Evolutionary conservation across 2,113 vertebrate genomes (phyloP).

Genomic region (Machaerirhynchus nigripectus): DNA sequence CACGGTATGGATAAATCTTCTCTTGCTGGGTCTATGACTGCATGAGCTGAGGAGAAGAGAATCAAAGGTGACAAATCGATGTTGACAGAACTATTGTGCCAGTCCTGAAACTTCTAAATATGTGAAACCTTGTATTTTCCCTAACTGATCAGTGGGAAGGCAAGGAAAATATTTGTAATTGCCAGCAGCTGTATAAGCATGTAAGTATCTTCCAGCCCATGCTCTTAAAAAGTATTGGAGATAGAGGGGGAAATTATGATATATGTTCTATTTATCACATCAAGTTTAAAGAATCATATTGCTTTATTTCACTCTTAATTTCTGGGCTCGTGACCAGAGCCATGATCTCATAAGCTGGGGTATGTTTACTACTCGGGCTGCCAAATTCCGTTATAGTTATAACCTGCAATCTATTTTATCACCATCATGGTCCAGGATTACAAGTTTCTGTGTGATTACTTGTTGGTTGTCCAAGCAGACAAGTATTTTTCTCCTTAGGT

Average conservation of each 20-base stretch:
- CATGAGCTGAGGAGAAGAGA: not conserved
- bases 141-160: not conserved
- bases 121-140: not conserved
- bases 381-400: not conserved
- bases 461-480: not conserved
- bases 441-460: not conserved
- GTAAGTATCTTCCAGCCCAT: not conserved
- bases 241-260: not conserved
- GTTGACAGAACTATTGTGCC: not conserved
- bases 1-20: not conserved
- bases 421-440: not conserved
- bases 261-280: not conserved
- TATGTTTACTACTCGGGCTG: not conserved
- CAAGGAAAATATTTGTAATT: not conserved
- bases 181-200: not conserved
- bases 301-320: not conserved
- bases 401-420: not conserved
- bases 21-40: not conserved
- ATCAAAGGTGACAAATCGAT: not conserved
- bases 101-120: not conserved
- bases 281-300: not conserved
- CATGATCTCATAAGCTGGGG: not conserved
- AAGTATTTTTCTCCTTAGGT: not conserved
- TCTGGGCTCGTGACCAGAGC: not conserved
- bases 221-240: not conserved